Evolutionary conservation across 2,113 vertebrate species (phyloP).

Genomic region (Cyanistes caeruleus): DNA sequence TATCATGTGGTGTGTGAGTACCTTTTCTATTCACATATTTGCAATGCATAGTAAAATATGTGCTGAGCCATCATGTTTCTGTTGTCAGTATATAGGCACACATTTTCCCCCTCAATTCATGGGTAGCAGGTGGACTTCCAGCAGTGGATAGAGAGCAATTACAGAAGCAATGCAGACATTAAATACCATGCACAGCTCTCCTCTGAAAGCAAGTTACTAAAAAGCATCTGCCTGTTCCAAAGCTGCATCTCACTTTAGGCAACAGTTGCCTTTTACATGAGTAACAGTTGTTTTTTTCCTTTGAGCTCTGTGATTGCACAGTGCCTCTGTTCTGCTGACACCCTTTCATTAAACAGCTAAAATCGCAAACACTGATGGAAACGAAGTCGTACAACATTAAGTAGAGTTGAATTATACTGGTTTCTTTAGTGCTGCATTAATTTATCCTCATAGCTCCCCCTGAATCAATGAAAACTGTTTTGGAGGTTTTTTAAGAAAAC

Average conservation of each 20-base stretch:
- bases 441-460: neutral
- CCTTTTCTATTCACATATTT: neutral
- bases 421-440: neutral
- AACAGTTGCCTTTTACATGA: neutral
- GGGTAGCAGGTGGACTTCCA: neutral
- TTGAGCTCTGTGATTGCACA: neutral
- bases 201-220: neutral
- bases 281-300: neutral
- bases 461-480: neutral
- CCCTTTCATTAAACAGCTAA: neutral
- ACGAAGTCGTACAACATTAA: neutral
- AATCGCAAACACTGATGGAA: neutral
- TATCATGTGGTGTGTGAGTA: neutral
- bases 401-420: neutral
- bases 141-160: neutral
- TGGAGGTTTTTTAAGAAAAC: neutral
- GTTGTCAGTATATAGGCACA: neutral
- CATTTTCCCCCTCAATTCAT: neutral
- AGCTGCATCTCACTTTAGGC: neutral
- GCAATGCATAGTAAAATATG: neutral
- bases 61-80: constrained; percentile 8
- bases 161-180: neutral
- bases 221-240: neutral
- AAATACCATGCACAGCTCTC: neutral
- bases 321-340: neutral